phyloP scores from a whole-genome alignment of 2,113 vertebrate genomes.

The Ariopsis seemanni region DNA sequence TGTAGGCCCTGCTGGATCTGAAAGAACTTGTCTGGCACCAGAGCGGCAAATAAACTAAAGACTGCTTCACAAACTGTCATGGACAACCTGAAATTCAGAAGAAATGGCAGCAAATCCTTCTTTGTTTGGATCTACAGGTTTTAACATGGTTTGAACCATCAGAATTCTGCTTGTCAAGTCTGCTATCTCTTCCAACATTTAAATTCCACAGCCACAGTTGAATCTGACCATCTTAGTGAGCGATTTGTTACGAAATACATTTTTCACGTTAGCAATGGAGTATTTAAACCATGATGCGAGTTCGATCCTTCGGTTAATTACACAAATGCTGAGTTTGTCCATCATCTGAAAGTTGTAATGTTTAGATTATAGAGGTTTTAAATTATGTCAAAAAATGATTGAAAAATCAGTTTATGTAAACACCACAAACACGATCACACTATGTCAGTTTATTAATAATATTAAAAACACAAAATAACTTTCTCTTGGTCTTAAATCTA shows the following conservation, averaged over 20 bases:
- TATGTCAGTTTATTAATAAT: conserved; percentile 7
- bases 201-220: background rate
- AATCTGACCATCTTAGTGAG: too few species aligned
- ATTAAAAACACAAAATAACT: background rate
- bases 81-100: background rate
- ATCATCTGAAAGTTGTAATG: background rate
- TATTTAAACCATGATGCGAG: background rate
- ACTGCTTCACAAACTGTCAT: background rate
- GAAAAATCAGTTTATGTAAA: background rate
- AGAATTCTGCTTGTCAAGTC: background rate
- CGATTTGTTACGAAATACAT: background rate
- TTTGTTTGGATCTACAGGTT: background rate
- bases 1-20: background rate
- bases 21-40: background rate
- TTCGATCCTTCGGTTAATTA: background rate
- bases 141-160: background rate
- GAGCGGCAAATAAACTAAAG: background rate
- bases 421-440: background rate
- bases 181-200: background rate
- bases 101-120: background rate
- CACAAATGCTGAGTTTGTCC: background rate
- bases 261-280: background rate
- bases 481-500: background rate
- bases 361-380: background rate
- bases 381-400: background rate